Evolutionary conservation across 2,113 vertebrate genomes (phyloP), one percentile per base, ranked within the genome.

Genomic region (Vimba vimba): DNA sequence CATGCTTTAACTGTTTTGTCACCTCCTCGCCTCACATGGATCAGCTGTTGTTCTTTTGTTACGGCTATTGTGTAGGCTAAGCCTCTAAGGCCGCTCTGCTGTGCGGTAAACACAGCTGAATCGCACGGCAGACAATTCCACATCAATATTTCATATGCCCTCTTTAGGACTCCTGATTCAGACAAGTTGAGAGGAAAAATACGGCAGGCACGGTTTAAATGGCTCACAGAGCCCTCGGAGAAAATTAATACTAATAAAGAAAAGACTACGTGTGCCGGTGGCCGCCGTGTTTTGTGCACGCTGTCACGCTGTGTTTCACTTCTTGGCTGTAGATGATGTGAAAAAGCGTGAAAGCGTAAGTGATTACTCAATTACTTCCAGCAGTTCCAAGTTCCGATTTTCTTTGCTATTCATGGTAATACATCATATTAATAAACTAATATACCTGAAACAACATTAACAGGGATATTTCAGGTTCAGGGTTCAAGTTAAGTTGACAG

Each of bases 21-120:
- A 97, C 96, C 96, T 96, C 95, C 96, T 95, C 95, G 96, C 95
- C 96, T 96, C 96, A 95, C 96, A 95, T 94, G 96, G 95, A 95
- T 97, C 96, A 97, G 96, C 96, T 97, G 96, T 97, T 95, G 96
- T 94, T 95, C 96, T 96, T 97, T 97, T 97, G 96, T 97, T 97
- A 95, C 93, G 94, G 96, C 95, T 95, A 97, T 97, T 97, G 96
- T 97, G 94, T 94, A 93, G 93, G 93, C 95, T 96, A 97, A 96
- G 97, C 96, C 96, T 94, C 95, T 95, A 95, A 96, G 96, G 95
- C 96, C 95, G 94, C 95, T 96, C 95, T 94, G 95, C 95, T 95
- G 95, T 94, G 95, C 94, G 94, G 95, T 96, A 96, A 96, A 96
- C 95, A 96, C 96, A 95, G 96, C 94, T 95, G 94, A 95, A 95